Conservation (phyloP, 1,140 invertebrate genomes). For the Drosophila sucinea region DNA sequence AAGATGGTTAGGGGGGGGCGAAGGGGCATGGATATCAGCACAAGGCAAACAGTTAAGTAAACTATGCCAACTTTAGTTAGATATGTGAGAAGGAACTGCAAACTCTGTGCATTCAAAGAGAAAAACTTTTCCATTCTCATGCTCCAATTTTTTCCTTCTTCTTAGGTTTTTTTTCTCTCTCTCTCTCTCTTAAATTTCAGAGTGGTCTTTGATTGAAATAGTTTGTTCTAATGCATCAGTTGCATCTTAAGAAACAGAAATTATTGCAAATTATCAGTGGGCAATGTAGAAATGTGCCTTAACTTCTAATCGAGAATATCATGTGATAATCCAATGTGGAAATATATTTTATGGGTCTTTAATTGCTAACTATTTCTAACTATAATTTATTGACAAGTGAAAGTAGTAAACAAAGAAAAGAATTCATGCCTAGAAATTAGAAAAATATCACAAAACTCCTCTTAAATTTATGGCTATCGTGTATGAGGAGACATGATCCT, state of each 20-base stretch:
- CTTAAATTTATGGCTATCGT: too few species aligned
- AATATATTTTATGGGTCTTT: too few species aligned
- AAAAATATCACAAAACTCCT: too few species aligned
- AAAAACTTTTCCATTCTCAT: slow-evolving; percentile 5
- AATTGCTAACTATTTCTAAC: too few species aligned
- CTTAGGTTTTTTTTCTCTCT: neutral
- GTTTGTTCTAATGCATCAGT: neutral
- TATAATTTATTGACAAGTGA: too few species aligned
- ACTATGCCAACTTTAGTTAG: slow-evolving; percentile 18
- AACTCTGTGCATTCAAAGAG: slow-evolving; percentile 18
- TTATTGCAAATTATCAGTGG: neutral
- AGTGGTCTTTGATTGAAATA: slow-evolving; percentile 15
- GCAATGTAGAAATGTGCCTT: too few species aligned
- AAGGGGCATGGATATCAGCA: neutral
- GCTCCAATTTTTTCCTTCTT: neutral
- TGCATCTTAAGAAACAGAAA: neutral
- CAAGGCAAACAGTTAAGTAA: slow-evolving; percentile 21
- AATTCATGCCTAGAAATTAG: too few species aligned
- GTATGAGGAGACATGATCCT: too few species aligned
- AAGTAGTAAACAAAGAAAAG: too few species aligned
- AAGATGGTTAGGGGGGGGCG: neutral
- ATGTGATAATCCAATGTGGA: too few species aligned
- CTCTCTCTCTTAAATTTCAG: neutral
- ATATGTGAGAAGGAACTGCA: slow-evolving; percentile 17
- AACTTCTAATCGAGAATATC: too few species aligned